Base-by-base conservation (phyloP, 2,888 invertebrate genomes). In the Monochamus alternatus region DNA sequence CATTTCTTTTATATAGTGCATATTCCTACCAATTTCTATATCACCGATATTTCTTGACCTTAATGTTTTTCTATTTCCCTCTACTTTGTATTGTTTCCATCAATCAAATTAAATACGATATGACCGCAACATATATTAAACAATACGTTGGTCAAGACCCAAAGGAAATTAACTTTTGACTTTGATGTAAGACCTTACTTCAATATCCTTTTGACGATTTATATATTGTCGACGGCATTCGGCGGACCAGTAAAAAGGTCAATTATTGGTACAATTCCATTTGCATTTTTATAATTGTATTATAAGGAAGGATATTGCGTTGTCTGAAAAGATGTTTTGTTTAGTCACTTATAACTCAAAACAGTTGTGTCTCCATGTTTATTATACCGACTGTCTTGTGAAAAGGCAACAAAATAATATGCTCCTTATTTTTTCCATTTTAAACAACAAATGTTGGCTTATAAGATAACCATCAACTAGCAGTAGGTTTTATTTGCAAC, bases 161-260 rank as follows among this genome's bases (percentile, higher is more conserved):
- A 85, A 85, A 86, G 87, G 86, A 87, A 87, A 87, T 87, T 87
- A 87, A 86, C 84, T 87, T 87, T 86, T 86, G 87, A 87, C 87
- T 87, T 87, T 87, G 87, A 87, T 87, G 86, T 87, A 87, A 86
- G 85, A 85, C 86, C 74, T 75, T 72, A 67, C 74, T 80, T 76
- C 80, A 75, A 80, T 80, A 80, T 80, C 76, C 78, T 73, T 78
- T 76, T 75, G 77, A 73, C 77, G 78, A 80, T 80, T 78, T 77
- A 80, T 22, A 22, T 80, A 80, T 76, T 75, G 78, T 76, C 76
- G 75, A 73, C 77, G 30, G 59, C 67, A n/a, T 55, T 67, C 51
- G 58, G 14, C 58, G 43, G 43, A 58, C 44, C 32, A 68, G 58
- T 58, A 67, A 43, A 68, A 68, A 68, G 14, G 38, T 51, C 68